Evolutionary conservation across 2,797 vertebrate species (phyloP), one percentile per base, ranked within the genome.

Genomic region (Clangula hyemalis): DNA sequence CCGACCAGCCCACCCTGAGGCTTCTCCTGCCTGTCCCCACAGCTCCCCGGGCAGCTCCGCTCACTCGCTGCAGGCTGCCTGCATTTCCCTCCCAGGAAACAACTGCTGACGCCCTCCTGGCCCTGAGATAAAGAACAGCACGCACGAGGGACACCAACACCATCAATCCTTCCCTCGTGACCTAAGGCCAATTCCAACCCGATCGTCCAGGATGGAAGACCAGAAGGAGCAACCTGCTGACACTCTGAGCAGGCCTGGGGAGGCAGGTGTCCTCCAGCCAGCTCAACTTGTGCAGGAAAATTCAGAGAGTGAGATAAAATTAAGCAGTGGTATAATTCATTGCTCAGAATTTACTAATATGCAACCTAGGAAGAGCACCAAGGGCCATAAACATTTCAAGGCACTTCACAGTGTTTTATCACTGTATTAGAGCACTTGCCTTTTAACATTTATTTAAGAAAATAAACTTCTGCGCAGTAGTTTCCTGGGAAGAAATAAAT

Each of bases 331-430:
- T 49, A 68, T 95, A 96, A 96, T 96, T 96, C 94, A 94, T 87
- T 69, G 84, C 76, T 81, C 81, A 86, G 76, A 91, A 96, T 95
- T 96, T 96, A 97, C 94, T 97, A 97, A 97, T 93, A 96, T 60
- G 72, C 85, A 95, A 85, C 84, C 83, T 79, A 94, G 92, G 85
- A 95, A 93, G 87, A 80, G 65, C 84, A 96, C 72, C 79, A 71
- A 93, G 53, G 91, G 81, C 95, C 72, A 96, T 97, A 97, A 98
- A 97, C 94, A 96, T 90, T 95, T 97, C 93, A 89, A 94, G 88
- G 89, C 66, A 90, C 56, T 89, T 87, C 88, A 81, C 87, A 70
- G 66, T 94, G 94, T 90, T 97, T 97, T 97, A 97, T 94, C 91
- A 70, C 94, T 70, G 13, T 93, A 89, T 93, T 96, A 97, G 69